Evolutionary conservation across 2,113 vertebrate species (phyloP).

Genomic region (Pholis gunnellus): DNA sequence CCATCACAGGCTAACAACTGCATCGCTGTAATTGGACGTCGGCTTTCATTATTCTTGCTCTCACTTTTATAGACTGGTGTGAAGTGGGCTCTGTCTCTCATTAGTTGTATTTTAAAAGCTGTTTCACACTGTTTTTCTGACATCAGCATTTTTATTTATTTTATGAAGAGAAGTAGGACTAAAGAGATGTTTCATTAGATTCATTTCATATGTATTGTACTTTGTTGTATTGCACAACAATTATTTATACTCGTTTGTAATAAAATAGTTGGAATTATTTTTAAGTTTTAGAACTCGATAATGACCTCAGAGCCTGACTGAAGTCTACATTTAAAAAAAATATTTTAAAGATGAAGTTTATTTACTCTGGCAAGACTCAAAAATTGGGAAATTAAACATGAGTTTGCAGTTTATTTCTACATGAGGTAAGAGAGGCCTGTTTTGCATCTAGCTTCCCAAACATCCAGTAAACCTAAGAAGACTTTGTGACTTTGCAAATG

Average conservation of each 20-base stretch:
- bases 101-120: constrained; percentile 23
- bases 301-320: not conserved
- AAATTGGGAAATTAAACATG: not conserved
- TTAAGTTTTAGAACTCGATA: not conserved
- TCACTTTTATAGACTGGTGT: constrained; percentile 30
- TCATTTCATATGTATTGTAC: not conserved
- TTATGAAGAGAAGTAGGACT: not conserved
- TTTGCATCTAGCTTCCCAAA: not conserved
- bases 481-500: no score
- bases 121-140: constrained; percentile 29
- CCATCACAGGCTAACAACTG: constrained; percentile 39
- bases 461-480: not conserved
- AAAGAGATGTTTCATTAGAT: not conserved
- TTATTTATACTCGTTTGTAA: not conserved
- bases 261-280: not conserved
- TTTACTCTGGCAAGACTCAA: not conserved
- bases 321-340: not conserved
- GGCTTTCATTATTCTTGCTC: constrained; percentile 35
- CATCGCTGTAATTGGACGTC: constrained; percentile 47
- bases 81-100: constrained; percentile 40
- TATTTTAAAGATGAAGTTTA: no score
- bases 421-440: not conserved
- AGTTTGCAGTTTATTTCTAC: not conserved
- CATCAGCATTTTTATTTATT: constrained; percentile 18
- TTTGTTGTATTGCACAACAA: constrained; percentile 7